Percentiles rank a stretch among this genome's conserved stretches.
Conservation (phyloP, 2,113 vertebrate genomes). For the Kryptolebias marmoratus region DNA sequence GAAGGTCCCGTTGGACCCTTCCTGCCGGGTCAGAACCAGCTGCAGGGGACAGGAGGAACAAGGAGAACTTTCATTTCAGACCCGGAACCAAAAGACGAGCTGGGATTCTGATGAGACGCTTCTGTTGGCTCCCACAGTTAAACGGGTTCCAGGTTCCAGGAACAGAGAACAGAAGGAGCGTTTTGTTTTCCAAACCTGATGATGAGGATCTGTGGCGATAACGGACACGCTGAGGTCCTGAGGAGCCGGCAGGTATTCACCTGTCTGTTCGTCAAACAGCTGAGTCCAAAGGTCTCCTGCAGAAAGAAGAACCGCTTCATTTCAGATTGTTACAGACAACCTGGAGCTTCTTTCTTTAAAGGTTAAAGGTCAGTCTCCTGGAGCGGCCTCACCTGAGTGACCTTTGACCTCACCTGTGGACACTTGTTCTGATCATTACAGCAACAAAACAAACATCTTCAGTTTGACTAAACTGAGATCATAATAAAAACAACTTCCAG, state of each 20-base stretch:
- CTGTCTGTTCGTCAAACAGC: slow-evolving; percentile 87
- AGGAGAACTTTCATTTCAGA: not conserved
- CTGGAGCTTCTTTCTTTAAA: not conserved
- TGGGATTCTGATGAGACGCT: not conserved
- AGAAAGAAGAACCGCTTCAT: not conserved
- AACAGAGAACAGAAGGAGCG: not conserved
- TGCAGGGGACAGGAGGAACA: slow-evolving; percentile 35
- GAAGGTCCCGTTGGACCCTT: not conserved
- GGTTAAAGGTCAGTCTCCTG: not conserved
- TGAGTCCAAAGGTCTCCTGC: slow-evolving; percentile 90
- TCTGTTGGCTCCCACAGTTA: too few relatives aligned
- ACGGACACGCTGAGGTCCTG: slow-evolving; percentile 85
- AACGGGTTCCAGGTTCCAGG: too few relatives aligned
- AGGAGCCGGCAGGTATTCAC: slow-evolving; percentile 85
- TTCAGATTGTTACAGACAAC: too few relatives aligned
- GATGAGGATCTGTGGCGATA: slow-evolving; percentile 85
- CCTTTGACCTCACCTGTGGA: too few relatives aligned
- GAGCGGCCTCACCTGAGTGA: too few relatives aligned
- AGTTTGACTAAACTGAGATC: too few relatives aligned
- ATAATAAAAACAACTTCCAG: too few relatives aligned
- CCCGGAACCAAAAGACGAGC: too few relatives aligned
- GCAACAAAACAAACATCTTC: too few relatives aligned
- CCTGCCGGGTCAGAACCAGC: slow-evolving; percentile 59
- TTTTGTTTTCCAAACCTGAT: slow-evolving; percentile 70
- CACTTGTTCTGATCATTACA: too few relatives aligned